Evolutionary conservation across 2,113 vertebrate genomes (phyloP).

Genomic region (Gorsachius goisagi): DNA sequence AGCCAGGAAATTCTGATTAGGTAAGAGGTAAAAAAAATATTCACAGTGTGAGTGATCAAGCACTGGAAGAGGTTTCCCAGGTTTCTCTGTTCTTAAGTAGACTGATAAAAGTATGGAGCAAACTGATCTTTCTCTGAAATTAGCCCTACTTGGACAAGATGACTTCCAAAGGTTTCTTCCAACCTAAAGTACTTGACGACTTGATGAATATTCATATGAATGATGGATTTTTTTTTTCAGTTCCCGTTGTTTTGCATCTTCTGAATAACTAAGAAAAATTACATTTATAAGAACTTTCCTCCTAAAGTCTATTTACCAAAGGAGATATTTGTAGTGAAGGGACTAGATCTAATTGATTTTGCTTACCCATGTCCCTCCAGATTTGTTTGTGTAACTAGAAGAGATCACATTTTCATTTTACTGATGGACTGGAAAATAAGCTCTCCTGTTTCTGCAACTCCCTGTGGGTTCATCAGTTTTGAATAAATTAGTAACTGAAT

Average conservation of each 20-base stretch:
- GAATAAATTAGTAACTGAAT: conserved; percentile 30
- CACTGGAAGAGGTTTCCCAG: background rate
- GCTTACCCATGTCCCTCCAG: background rate
- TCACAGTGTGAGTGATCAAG: background rate
- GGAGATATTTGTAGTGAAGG: background rate
- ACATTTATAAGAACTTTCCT: background rate
- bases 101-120: background rate
- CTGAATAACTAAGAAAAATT: background rate
- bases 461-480: conserved; percentile 11
- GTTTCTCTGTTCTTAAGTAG: background rate
- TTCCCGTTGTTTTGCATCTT: background rate
- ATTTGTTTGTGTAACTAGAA: background rate
- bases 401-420: background rate
- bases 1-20: background rate
- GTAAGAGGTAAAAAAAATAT: background rate
- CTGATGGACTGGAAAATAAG: conserved; percentile 34
- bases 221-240: background rate
- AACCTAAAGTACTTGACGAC: background rate
- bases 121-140: background rate
- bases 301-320: background rate
- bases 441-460: background rate
- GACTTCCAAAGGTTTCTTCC: background rate
- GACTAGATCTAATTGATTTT: background rate
- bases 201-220: background rate
- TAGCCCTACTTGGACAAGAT: background rate